A percentile compares a stretch with the other conserved stretches of the same genome.
phyloP scores from a whole-genome alignment of 2,888 invertebrate genomes.

The Melanostoma mellinum region DNA sequence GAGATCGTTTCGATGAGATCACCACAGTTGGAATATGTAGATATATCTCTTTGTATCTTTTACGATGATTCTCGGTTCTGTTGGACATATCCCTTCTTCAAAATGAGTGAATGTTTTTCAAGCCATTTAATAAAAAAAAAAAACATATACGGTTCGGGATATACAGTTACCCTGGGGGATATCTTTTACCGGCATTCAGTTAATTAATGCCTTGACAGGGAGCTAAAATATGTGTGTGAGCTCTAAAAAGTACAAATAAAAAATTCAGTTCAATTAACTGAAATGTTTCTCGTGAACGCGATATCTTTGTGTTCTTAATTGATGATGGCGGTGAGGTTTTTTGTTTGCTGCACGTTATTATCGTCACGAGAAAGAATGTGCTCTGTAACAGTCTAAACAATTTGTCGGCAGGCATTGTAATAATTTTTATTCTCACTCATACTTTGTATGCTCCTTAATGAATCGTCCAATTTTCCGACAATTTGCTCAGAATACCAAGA shows the following conservation, averaged over 20 bases:
- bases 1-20: constrained; percentile 60
- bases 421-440: no score
- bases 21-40: constrained; percentile 18
- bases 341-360: constrained; percentile 39
- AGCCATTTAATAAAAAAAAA: constrained; percentile 57
- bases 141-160: constrained; percentile 49
- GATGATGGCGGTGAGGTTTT: constrained; percentile 60
- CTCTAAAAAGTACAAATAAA: constrained; percentile 19
- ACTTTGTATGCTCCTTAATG: no score
- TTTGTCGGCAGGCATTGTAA: no score
- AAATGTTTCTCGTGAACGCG: constrained; percentile 62
- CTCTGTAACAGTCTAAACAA: background rate
- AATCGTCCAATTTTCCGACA: no score
- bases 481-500: no score
- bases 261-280: constrained; percentile 66
- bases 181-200: constrained; percentile 71
- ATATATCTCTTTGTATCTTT: constrained; percentile 32
- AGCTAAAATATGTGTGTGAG: constrained; percentile 24
- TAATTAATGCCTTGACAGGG: constrained; percentile 54
- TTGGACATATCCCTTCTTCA: constrained; percentile 29
- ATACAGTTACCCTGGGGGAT: constrained; percentile 63
- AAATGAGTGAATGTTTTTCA: constrained; percentile 41
- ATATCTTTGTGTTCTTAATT: constrained; percentile 61
- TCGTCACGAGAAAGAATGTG: constrained; percentile 42
- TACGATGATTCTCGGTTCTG: constrained; percentile 15